These are phyloP conservation scores for Drosophila monieri DNA, from an alignment of 2,888 invertebrate genomes.

Conservation along the genomic window DNA sequence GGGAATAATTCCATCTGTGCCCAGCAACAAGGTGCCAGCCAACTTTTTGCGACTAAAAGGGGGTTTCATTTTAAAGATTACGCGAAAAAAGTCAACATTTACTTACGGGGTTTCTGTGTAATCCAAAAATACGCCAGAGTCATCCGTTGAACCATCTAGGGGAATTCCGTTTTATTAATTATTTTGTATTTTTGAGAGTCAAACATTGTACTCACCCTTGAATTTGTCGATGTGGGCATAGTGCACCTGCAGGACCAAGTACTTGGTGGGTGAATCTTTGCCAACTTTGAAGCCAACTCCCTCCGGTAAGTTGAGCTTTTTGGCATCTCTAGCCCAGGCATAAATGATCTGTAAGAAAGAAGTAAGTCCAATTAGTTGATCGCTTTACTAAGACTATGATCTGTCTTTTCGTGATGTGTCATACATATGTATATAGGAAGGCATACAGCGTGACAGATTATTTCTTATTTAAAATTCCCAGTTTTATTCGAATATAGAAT, in stretches of 20 bases:
- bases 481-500: background rate
- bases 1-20: constrained; percentile 92
- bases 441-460: background rate
- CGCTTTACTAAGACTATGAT: too few species aligned
- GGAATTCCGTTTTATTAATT: background rate
- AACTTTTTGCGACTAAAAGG: constrained; percentile 90
- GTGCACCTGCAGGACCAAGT: constrained; percentile 97
- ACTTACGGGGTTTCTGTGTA: constrained; percentile 90
- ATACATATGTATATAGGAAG: background rate
- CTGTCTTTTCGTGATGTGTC: background rate
- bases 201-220: constrained; percentile 84
- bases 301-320: constrained; percentile 90
- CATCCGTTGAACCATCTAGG: constrained; percentile 90
- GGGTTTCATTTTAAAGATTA: background rate
- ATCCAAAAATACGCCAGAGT: constrained; percentile 92
- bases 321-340: constrained; percentile 97
- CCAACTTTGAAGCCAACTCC: constrained; percentile 98
- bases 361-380: too few species aligned
- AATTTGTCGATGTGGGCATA: constrained; percentile 89
- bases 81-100: too few species aligned
- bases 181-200: background rate
- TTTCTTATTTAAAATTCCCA: background rate
- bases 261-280: constrained; percentile 91
- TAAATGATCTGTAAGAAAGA: constrained; percentile 89
- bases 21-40: constrained; percentile 96